Base-by-base conservation (phyloP, 2,888 invertebrate genomes). In the Hetaerina titia region DNA sequence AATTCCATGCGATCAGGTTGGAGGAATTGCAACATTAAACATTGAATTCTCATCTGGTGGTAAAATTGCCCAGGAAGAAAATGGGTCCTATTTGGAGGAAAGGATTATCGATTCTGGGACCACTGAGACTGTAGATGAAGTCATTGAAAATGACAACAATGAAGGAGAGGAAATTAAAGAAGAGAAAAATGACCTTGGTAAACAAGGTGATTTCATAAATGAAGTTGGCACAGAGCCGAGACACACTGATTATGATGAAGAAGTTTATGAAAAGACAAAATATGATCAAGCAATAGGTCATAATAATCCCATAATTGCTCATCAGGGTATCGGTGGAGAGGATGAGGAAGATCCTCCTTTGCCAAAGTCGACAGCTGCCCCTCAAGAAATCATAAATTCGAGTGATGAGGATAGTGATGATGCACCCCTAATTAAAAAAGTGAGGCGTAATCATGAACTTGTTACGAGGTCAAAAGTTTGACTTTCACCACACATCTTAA, bases 371-470 rank as follows among this genome's bases (percentile, higher is more conserved):
- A 95, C 96, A 97, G 95, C 89, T 94, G 95, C 94, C 95, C 95
- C 60, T 95, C 95, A 92, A 31, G 96, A 96, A 95, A 97, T 97
- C 96, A 97, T 97, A 95, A 97, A 97, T 96, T 97, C 97, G 87
- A 95, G 95, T 94, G 87, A 81, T 96, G 97, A 97, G 95, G 97
- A 97, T 96, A 97, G 97, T 96, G 97, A 97, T 95, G 97, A 97
- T 95, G 96, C 97, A 96, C 97, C 97, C 96, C 96, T 97, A 95
- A 97, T 97, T 94, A 98, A 98, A 97, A 98, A 98, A 96, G 97
- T 98, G 95, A 97, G 98, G 95, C 97, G 98, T n/a, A 17, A 64
- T 64, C 92, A 31, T 57, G 92, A 92, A 81, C 31, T 81, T 31
- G 22, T 11, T 19, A 31, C 13, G 31, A 81, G 31, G 11, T 81